Base-by-base conservation (phyloP, 2,113 vertebrate species). In the Megalops atlanticus region DNA sequence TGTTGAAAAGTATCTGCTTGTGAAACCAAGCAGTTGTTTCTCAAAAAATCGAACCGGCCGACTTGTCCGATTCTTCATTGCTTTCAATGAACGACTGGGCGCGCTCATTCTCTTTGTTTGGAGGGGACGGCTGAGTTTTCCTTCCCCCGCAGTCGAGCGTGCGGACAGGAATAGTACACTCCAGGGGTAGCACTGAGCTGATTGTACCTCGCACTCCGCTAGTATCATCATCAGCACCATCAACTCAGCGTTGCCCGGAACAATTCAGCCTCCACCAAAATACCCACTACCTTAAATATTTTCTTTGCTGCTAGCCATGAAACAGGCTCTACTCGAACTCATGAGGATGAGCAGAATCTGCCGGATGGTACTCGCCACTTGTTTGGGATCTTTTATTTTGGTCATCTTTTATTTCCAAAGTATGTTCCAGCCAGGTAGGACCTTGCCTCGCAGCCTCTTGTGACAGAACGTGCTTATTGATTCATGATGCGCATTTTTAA, bases 341-440 rank as follows among this genome's bases (percentile, higher is more conserved):
- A 96, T 97, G 96, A 97, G 96, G 95, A 96, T 97, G 96, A 97
- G 93, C 91, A 93, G 95, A 87, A 96, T 97, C 74, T 98, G 96
- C 93, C 94, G 96, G 92, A 96, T 98, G 97, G 92, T 96, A 84
- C 92, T 97, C 88, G 97, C 95, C 93, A 98, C 97, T 94, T 98
- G 96, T 94, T 92, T 98, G 89, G 97, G 97, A 93, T 98, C 97
- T 85, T 97, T 97, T 93, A 93, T 97, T 87, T 93, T 98, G 91
- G 97, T 97, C 94, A 96, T 98, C 96, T 98, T 98, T 94, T 98
- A 97, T 95, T 98, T 97, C 94, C 97, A 98, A 98, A 98, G 97
- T 98, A 98, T 96, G 97, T 98, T 97, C 91, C 96, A 97, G 77
- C 96, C 97, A 97, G 96, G 97, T 98, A 97, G 94, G 96, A 92